These are phyloP conservation scores for Apamea anceps DNA, from an alignment of 2,888 invertebrate species.

Conservation along the genomic window DNA sequence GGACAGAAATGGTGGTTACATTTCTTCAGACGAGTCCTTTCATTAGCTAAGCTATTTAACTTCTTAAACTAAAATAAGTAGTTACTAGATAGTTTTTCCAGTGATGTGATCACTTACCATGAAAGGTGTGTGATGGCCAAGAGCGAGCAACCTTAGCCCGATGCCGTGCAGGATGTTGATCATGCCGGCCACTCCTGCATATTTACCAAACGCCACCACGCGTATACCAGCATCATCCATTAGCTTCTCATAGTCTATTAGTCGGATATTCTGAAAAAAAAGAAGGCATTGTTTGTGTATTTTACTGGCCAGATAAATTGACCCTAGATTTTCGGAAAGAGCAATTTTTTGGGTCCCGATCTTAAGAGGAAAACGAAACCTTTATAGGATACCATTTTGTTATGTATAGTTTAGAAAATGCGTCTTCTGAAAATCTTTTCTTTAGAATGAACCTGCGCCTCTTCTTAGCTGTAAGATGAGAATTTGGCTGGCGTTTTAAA, in stretches of 20 bases:
- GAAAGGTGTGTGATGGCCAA: slow-evolving; percentile 99
- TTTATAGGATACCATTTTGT: neutral
- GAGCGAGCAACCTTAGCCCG: slow-evolving; percentile 97
- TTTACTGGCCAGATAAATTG: neutral
- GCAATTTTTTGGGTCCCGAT: too few species aligned
- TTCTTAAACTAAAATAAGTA: neutral
- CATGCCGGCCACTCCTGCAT: slow-evolving; percentile 99
- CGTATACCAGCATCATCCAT: slow-evolving; percentile 96
- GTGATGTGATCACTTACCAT: slow-evolving; percentile 93
- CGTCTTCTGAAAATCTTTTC: neutral
- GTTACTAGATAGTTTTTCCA: neutral
- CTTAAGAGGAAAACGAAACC: too few species aligned
- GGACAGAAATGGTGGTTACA: neutral
- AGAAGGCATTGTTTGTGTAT: neutral
- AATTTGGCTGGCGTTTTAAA: too few species aligned
- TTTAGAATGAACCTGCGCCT: neutral
- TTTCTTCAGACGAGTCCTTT: neutral
- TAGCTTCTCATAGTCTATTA: slow-evolving; percentile 99
- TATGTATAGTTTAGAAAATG: neutral
- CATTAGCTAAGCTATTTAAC: neutral
- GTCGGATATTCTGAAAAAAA: slow-evolving; percentile 94
- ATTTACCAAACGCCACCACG: slow-evolving; percentile 99
- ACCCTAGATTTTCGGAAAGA: neutral
- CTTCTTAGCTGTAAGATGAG: too few species aligned
- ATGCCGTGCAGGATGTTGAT: slow-evolving; percentile 99